Conservation (phyloP, 2,797 vertebrate genomes). For the Perodicticus potto region DNA sequence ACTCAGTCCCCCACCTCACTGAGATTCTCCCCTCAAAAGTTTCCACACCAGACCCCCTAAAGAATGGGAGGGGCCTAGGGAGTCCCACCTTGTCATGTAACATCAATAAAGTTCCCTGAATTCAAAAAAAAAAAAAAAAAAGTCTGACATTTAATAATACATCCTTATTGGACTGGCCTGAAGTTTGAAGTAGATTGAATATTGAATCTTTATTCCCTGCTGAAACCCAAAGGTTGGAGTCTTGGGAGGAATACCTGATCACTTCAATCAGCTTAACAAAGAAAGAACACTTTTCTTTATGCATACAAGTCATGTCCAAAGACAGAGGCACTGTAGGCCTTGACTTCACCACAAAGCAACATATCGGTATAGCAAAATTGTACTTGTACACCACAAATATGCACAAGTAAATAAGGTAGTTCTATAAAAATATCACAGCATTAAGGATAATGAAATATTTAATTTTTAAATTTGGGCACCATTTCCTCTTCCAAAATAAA, state of each 20-base stretch:
- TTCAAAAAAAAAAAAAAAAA: no score
- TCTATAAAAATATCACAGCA: neutral
- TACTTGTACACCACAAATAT: neutral
- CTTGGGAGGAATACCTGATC: neutral
- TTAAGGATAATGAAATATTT: neutral
- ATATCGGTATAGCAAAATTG: neutral
- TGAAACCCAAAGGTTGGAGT: neutral
- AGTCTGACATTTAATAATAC: neutral
- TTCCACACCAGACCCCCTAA: no score
- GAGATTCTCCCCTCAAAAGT: no score
- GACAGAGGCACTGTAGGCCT: neutral
- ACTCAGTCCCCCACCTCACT: no score
- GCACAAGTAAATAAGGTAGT: neutral
- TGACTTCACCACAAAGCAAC: neutral
- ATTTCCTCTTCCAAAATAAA: slow-evolving; percentile 13
- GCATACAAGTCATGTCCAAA: neutral
- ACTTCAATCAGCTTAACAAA: neutral
- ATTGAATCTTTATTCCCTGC: neutral
- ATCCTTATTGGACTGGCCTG: neutral
- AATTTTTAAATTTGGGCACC: neutral
- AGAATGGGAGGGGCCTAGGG: no score
- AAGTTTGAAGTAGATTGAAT: neutral
- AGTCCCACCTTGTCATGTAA: no score
- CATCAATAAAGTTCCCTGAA: no score
- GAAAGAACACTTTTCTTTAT: neutral